These are phyloP conservation scores for Cinara cedri DNA, from an alignment of 2,888 invertebrate genomes.

Conservation along the genomic window DNA sequence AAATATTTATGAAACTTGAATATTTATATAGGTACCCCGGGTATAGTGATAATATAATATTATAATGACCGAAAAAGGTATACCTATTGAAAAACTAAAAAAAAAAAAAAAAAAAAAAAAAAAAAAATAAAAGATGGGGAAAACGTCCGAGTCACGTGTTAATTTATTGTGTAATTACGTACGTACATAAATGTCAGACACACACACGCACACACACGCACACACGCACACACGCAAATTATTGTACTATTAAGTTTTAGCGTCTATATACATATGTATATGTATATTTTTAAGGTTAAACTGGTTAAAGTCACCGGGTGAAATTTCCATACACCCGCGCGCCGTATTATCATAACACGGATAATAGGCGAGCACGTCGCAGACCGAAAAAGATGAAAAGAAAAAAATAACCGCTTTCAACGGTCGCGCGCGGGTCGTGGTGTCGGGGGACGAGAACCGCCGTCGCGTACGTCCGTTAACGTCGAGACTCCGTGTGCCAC, in stretches of 20 bases:
- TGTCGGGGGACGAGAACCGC: constrained; percentile 17
- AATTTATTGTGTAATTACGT: background rate
- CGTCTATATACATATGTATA: too few species aligned
- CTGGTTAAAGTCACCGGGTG: background rate
- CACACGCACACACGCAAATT: background rate
- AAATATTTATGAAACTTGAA: constrained; percentile 7
- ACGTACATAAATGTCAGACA: background rate
- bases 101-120: background rate
- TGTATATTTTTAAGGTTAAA: background rate
- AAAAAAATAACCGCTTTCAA: constrained; percentile 28
- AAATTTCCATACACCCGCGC: background rate
- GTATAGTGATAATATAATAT: too few species aligned
- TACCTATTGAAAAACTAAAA: background rate
- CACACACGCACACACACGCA: background rate
- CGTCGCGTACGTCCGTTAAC: background rate
- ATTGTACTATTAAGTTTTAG: background rate
- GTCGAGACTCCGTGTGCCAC: too few species aligned
- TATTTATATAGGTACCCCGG: constrained; percentile 7
- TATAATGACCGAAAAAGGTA: constrained; percentile 4
- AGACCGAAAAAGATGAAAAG: background rate
- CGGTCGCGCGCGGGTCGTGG: background rate
- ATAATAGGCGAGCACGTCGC: too few species aligned
- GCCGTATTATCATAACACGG: background rate
- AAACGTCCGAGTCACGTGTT: background rate
- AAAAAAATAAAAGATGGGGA: background rate